Base-by-base conservation (phyloP, 2,888 invertebrate species). In the Chamaedrilus cognettii region DNA sequence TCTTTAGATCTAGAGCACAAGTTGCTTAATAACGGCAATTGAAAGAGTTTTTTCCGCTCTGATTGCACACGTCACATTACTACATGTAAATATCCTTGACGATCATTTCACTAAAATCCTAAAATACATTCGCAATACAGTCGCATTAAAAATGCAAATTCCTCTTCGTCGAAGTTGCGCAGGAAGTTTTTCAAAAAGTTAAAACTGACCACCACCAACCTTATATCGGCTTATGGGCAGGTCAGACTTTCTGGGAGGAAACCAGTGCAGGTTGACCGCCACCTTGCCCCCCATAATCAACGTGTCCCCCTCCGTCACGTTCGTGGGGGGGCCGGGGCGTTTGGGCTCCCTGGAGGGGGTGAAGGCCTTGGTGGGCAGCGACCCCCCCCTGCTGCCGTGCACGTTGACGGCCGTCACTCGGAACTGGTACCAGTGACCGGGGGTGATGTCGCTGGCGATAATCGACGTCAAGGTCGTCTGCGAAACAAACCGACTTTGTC, bases 341-440 rank as follows among this genome's bases (percentile, higher is more conserved):
- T 74, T 69, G 26, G 81, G 77, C 61, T 76, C 81, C 80, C 72
- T 72, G 5, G 76, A 75, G 58, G 76, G 75, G 28, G 67, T 73
- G 60, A 76, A 76, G 26, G 79, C 72, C 56, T 67, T 34, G 7
- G 77, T 74, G 32, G 73, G 69, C 3, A 65, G 62, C n/a, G 82
- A 83, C 70, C 79, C 83, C 11, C 82, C 84, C 32, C 76, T 69
- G 64, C 77, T 77, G 33, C 83, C 83, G 55, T 77, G 73, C 4
- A 74, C 71, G 52, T 75, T 79, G 63, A 82, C 80, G 3, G 82
- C 79, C 19, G 81, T 83, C 76, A 85, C 75, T 42, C 79, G 74
- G 73, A 77, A 81, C 73, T 78, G 76, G 72, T 78, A 80, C 75
- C 76, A 78, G 33, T 74, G 68, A 34, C 80, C 80, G 2, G 77